phyloP scores from a whole-genome alignment of 2,113 vertebrate species.

The Fukomys damarensis region DNA sequence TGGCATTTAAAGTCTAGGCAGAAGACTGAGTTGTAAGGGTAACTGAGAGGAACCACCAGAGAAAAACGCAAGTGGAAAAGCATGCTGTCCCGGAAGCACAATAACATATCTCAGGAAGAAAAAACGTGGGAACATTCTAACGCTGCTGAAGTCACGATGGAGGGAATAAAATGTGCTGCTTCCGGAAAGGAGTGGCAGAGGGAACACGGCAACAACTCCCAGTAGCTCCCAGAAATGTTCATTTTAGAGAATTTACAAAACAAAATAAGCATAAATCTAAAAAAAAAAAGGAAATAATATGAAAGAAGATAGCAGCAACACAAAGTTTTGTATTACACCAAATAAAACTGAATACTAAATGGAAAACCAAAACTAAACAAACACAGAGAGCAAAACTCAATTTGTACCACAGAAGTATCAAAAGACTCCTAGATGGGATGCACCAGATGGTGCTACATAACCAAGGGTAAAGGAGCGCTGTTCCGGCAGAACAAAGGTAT shows the following conservation, averaged over 20 bases:
- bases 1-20: neutral
- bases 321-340: neutral
- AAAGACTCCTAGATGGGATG: neutral
- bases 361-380: neutral
- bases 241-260: neutral
- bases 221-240: neutral
- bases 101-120: neutral
- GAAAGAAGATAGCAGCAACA: neutral
- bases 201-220: fast-evolving
- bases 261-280: neutral
- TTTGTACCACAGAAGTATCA: neutral
- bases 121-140: neutral
- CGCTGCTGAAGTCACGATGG: neutral
- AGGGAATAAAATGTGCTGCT: neutral
- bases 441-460: neutral
- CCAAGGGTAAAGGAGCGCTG: neutral
- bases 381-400: neutral
- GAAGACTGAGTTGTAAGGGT: neutral
- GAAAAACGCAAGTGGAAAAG: neutral
- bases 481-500: neutral
- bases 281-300: neutral
- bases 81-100: neutral
- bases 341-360: neutral
- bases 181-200: neutral
- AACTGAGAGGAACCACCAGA: neutral